A percentile compares a stretch with the other conserved stretches of the same genome.
phyloP scores from a whole-genome alignment of 1,140 invertebrate genomes.

The Drosophila ogumai region DNA sequence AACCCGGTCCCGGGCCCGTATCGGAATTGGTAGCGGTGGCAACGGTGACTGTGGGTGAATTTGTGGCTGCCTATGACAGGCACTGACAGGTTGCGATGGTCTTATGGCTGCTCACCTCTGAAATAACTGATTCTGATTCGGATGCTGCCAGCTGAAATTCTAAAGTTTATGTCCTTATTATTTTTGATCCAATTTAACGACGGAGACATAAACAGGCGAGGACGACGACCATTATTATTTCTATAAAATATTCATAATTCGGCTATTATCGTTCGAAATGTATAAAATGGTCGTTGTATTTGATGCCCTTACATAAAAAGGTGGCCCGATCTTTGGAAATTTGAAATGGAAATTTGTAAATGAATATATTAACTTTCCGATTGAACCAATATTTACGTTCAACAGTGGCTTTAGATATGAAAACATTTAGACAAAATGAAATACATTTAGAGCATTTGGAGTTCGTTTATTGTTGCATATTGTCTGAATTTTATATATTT shows the following conservation, averaged over 20 bases:
- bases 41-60: slow-evolving; percentile 5
- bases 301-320: slow-evolving; percentile 43
- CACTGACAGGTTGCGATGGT: slow-evolving; percentile 48
- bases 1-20: background rate
- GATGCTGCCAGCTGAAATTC: slow-evolving; percentile 14
- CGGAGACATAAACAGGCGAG: slow-evolving; percentile 19
- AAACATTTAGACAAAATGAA: slow-evolving; percentile 3
- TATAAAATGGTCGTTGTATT: slow-evolving; percentile 41
- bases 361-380: slow-evolving; percentile 43
- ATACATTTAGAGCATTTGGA: slow-evolving; percentile 26
- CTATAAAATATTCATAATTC: slow-evolving; percentile 79
- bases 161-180: slow-evolving; percentile 44
- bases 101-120: slow-evolving; percentile 49
- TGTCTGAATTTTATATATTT: slow-evolving; percentile 4
- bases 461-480: slow-evolving; percentile 27
- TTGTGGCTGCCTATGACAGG: slow-evolving; percentile 53
- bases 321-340: slow-evolving; percentile 1
- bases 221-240: slow-evolving; percentile 37
- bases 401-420: background rate
- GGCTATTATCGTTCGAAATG: slow-evolving; percentile 65
- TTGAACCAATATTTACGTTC: slow-evolving; percentile 11
- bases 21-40: slow-evolving; percentile 8
- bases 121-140: slow-evolving; percentile 46
- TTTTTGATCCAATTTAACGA: slow-evolving; percentile 47
- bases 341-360: slow-evolving; percentile 18